Evolutionary conservation across 2,113 vertebrate genomes (phyloP), one percentile per base, ranked within the genome.

Genomic region (Alouatta palliata): DNA sequence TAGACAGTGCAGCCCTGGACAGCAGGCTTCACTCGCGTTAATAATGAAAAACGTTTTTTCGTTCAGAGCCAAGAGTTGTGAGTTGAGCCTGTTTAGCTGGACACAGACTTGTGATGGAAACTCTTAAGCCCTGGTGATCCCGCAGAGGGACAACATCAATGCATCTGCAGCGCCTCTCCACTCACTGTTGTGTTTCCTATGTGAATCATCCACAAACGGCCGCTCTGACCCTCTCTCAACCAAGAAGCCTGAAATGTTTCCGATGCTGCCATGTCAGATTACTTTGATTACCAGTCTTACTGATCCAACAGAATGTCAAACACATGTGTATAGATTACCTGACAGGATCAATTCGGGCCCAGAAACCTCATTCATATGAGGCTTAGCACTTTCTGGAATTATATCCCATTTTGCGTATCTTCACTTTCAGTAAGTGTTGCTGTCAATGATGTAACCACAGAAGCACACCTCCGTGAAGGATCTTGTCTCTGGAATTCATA

Each of bases 231-330:
- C 97, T 97, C 40, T 43, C 40, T 43, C 40, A 43, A 43, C 40
- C 95, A 95, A 97, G 97, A 98, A 94, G 93, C 87, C 82, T 56
- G 83, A 82, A 97, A 82, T 98, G 93, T 97, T 98, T 97, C 94
- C 91, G 47, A 66, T 19, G 82, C 87, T 97, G 91, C 95, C 96
- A 54, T 49, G 90, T 91, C 54, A 21, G 79, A 86, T 94, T 95
- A 93, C 90, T 30, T 82, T 82, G 81, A n/a, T 80, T 56, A 81
- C 95, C 94, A 71, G 45, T 97, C 80, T 97, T 84, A 1, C 73
- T 75, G 58, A 85, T 96, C 90, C 93, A 94, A 54, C 47, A 37
- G 92, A 97, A 98, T 98, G 96, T 97, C 97, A 98, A 92, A 68
- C n/a, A 20, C 5, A 3, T 52, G 80, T 54, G 90, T 97, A 97